These are phyloP conservation scores for Nesidiocoris tenuis DNA, from an alignment of 2,888 invertebrate species.

Conservation along the genomic window DNA sequence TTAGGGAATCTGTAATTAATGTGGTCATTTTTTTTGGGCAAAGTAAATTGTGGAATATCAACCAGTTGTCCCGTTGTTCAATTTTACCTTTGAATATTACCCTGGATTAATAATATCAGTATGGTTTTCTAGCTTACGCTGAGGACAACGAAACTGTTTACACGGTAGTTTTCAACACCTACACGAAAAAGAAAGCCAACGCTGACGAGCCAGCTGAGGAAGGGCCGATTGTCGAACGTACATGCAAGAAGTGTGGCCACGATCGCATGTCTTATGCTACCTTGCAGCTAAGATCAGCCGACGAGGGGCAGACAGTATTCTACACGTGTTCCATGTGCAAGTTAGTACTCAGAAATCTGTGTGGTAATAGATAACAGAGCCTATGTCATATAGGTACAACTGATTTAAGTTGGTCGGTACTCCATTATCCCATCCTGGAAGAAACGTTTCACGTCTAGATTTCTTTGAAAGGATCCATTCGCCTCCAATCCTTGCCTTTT, in stretches of 20 bases:
- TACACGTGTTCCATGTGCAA: conserved; percentile 94
- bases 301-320: conserved; percentile 99
- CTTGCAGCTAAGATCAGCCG: conserved; percentile 90
- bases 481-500: not conserved
- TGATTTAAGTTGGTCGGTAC: not conserved
- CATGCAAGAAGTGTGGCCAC: conserved; percentile 83
- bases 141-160: conserved; percentile 68
- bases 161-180: conserved; percentile 69
- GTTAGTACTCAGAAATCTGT: conserved; percentile 57
- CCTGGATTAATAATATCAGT: too few species aligned
- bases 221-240: conserved; percentile 77
- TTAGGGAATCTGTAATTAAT: too few species aligned
- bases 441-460: not conserved
- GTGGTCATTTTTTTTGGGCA: too few species aligned
- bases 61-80: too few species aligned
- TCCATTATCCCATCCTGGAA: not conserved
- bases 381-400: not conserved
- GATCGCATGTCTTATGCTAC: conserved; percentile 95
- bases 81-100: too few species aligned
- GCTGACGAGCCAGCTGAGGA: conserved; percentile 59
- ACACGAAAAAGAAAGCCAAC: conserved; percentile 52
- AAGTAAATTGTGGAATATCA: too few species aligned
- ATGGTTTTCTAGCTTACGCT: conserved; percentile 59
- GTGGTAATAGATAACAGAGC: too few species aligned
- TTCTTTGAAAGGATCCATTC: not conserved